Base-by-base conservation (phyloP, 2,797 vertebrate species). In the Crypturellus tataupa region DNA sequence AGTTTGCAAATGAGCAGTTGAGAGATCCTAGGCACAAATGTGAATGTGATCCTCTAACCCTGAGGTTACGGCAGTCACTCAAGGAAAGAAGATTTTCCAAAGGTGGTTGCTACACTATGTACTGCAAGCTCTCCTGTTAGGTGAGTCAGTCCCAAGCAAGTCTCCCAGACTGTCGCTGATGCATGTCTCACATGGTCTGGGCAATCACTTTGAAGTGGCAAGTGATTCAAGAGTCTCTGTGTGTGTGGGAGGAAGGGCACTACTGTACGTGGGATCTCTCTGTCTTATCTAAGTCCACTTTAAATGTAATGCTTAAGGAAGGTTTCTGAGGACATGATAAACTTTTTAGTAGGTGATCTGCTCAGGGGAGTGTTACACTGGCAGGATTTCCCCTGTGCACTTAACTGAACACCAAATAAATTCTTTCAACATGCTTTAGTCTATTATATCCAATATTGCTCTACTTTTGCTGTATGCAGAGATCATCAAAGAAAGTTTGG, bases 241-340 rank as follows among this genome's bases (percentile, higher is more conserved):
- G 0, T 3, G 3, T 3, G 4, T 13, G 24, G 16, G 10, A 64
- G 35, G 51, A 72, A 16, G 78, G 15, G 9, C 23, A 6, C 25
- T 35, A 39, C 7, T 64, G 10, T 19, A 29, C 25, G 7, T 1
- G 2, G 70, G 21, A 25, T 23, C 40, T 5, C 25, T 70, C 49
- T 42, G 19, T 69, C 27, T 16, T 10, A 23, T 7, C 44, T 39
- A 15, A 19, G 6, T 44, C 39, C 2, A 2, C 27, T 44, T 72
- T 80, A 68, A 59, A 80, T 42, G 46, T 37, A n/a, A 0, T 3
- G 35, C 4, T 77, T 27, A 51, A 4, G 6, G 64, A 0, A 0
- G 51, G 10, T 70, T 75, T 60, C 47, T 51, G 12, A 55, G 2
- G 5, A 4, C 12, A 18, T n/a, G 15, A 9, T 44, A 80, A 64